Base-by-base conservation (phyloP, 2,888 invertebrate species). In the Drosophila pseudotakahashii region DNA sequence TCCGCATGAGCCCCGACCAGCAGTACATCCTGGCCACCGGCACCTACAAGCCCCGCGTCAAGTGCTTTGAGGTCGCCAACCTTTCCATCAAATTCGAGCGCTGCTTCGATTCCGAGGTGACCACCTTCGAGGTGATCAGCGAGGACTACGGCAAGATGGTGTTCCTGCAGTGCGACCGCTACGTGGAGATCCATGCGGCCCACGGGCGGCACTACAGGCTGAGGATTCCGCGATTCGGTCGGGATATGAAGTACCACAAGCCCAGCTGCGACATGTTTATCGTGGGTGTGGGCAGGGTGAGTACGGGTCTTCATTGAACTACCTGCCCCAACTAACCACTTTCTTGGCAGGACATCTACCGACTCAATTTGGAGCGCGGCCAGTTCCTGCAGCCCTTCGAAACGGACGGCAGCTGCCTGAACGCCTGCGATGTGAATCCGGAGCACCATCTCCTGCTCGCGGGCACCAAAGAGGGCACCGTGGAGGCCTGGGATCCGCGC, bases 401-500 rank as follows among this genome's bases (percentile, higher is more conserved):
- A 63, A 95, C 97, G 3, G 95, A 95, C 73, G 95, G 96, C 13
- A 94, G 94, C 68, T 94, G 95, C 73, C 94, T 97, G 23, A 98
- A 98, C 90, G 96, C 96, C 87, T 97, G 97, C 90, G 94, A 94
- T 76, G 94, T 99, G 11, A 99, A 98, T 93, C 95, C 96, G 0
- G 94, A 95, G 57, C 98, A 99, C 93, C 95, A 98, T 78, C 93
- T 99, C 53, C 92, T 99, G 19, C 93, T 96, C 54, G 95, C 96
- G 82, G 99, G 99, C 10, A 97, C 98, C 11, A 95, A 95, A 82
- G 97, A 98, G 90, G 99, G 99, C 0, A 95, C 95, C 81, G 95
- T 99, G 0, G 99, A 99, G 92, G 98, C 98, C 4, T 99, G 98
- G 98, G 99, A 99, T 93, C 98, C 98, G 10, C 93, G 99, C 67